Evolutionary conservation across 2,888 invertebrate genomes (phyloP).

Genomic region (Lobophora halterata): DNA sequence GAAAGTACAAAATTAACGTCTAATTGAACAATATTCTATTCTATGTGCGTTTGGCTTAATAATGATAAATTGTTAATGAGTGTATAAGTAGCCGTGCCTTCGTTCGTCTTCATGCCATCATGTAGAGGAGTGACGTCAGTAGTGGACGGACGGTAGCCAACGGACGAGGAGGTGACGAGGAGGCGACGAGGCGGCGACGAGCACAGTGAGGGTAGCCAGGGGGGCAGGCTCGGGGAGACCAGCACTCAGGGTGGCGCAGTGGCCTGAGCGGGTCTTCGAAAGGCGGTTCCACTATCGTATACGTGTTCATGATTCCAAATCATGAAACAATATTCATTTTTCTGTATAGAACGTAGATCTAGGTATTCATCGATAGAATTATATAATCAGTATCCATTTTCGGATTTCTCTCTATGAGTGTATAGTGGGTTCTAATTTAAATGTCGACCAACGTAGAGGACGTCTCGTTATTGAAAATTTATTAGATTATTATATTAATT

Average conservation of each 20-base stretch:
- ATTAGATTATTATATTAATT: conserved; percentile 75
- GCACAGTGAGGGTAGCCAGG: no score
- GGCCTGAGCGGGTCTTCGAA: conserved; percentile 70
- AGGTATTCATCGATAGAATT: conserved; percentile 78
- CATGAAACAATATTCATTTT: conserved; percentile 71
- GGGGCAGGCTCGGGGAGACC: conserved; percentile 30
- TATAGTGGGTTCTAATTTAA: conserved; percentile 78
- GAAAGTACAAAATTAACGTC: conserved; percentile 79
- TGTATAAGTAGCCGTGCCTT: conserved; percentile 78
- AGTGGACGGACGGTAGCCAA: conserved; percentile 34
- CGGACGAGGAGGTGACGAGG: no score
- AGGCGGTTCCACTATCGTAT: conserved; percentile 77
- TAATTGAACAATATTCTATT: conserved; percentile 70
- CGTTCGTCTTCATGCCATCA: conserved; percentile 71
- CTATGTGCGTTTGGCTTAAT: conserved; percentile 76
- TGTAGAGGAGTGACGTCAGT: conserved; percentile 26
- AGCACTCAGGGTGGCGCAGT: conserved; percentile 52
- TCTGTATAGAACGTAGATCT: conserved; percentile 75
- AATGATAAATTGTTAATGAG: conserved; percentile 50
- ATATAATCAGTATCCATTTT: conserved; percentile 79
- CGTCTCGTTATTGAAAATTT: conserved; percentile 78
- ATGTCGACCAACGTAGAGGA: conserved; percentile 80
- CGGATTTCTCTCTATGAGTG: conserved; percentile 80
- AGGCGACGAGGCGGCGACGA: no score
- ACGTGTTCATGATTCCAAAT: conserved; percentile 78